These are phyloP conservation scores for Antheraea yamamai DNA, from an alignment of 2,888 invertebrate genomes.

Conservation along the genomic window DNA sequence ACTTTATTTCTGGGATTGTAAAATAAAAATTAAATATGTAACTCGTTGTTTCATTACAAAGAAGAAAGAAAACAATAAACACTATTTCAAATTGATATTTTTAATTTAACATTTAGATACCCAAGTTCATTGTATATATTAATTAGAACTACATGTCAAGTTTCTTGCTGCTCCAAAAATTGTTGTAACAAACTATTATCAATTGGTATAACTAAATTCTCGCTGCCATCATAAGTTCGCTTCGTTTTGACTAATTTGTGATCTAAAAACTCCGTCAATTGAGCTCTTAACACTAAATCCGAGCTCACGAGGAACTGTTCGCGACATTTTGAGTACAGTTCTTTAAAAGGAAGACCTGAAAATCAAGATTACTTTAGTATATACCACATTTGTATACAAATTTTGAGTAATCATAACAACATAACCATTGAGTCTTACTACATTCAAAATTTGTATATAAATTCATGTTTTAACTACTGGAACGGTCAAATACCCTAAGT, in stretches of 20 bases:
- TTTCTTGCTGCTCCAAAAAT: slow-evolving; percentile 85
- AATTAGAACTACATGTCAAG: slow-evolving; percentile 31
- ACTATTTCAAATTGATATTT: not conserved
- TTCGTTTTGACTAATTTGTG: slow-evolving; percentile 94
- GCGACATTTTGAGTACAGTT: slow-evolving; percentile 91
- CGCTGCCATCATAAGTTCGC: slow-evolving; percentile 90
- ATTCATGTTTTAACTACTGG: too few species aligned
- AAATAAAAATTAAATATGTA: slow-evolving; percentile 75
- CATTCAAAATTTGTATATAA: too few species aligned
- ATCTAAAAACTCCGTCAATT: slow-evolving; percentile 96
- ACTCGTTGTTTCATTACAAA: slow-evolving; percentile 51
- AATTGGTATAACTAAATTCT: slow-evolving; percentile 90
- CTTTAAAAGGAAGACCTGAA: slow-evolving; percentile 93
- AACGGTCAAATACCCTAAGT: too few species aligned
- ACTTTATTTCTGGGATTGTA: slow-evolving; percentile 82
- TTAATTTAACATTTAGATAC: not conserved
- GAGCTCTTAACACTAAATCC: slow-evolving; percentile 94
- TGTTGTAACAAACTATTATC: slow-evolving; percentile 88
- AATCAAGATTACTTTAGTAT: slow-evolving; percentile 14
- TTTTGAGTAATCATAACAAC: too few species aligned
- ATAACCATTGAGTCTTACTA: too few species aligned
- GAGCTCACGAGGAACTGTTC: slow-evolving; percentile 96
- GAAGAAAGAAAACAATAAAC: slow-evolving; percentile 7
- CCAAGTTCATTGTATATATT: not conserved
- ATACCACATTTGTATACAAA: not conserved